phyloP scores from a whole-genome alignment of 35 echinoderm and acorn worm genomes.

The Strongylocentrotus purpuratus region DNA sequence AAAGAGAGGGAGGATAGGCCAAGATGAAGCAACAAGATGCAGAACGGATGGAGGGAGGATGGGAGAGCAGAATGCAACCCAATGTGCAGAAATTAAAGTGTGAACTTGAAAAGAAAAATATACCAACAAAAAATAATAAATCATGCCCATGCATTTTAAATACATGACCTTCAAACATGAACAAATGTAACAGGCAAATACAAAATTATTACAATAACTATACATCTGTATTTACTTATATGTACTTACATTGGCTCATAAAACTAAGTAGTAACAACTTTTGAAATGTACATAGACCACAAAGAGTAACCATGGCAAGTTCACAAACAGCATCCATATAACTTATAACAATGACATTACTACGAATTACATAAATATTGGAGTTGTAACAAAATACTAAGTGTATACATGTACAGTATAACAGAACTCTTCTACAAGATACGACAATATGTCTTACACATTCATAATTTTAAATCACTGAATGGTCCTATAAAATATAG shows the following conservation, averaged over 20 bases:
- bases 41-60: background rate
- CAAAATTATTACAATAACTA: background rate
- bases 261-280: too few relatives aligned
- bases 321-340: background rate
- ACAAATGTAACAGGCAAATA: background rate
- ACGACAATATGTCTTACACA: background rate
- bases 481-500: too few relatives aligned
- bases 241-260: background rate
- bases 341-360: too few relatives aligned
- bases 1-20: background rate
- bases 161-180: background rate
- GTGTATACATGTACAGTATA: background rate
- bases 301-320: background rate
- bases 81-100: background rate
- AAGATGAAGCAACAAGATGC: constrained; percentile 16
- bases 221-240: background rate
- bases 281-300: background rate
- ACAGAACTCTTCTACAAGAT: background rate
- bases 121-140: background rate
- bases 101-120: background rate
- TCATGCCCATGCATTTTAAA: background rate
- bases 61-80: background rate
- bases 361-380: background rate
- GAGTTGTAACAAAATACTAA: background rate
- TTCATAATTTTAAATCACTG: background rate